Evolutionary conservation across 2,797 vertebrate species (phyloP).

Genomic region (Chelidonichthys spinosus): DNA sequence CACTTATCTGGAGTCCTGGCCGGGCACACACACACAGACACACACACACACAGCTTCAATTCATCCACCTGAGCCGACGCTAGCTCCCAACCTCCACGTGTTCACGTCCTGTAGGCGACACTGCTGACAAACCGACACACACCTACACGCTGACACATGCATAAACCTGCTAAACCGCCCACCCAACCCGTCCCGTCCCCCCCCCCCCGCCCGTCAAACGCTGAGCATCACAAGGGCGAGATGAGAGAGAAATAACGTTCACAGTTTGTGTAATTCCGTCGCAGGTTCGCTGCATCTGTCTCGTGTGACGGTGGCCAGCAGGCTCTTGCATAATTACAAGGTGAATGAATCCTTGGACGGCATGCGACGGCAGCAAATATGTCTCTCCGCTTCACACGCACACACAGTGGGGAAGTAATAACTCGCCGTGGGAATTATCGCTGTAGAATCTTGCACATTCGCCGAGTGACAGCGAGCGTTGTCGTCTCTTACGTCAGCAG

Average conservation of each 20-base stretch:
- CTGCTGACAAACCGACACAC: constrained; percentile 73
- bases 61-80: constrained; percentile 60
- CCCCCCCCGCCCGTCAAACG: constrained; percentile 58
- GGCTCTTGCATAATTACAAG: constrained; percentile 56
- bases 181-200: constrained; percentile 38
- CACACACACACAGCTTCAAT: constrained; percentile 64
- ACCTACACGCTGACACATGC: constrained; percentile 66
- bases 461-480: constrained; percentile 12
- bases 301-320: constrained; percentile 44
- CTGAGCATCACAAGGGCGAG: constrained; percentile 51
- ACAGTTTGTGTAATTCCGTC: constrained; percentile 54
- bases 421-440: constrained; percentile 26
- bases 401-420: constrained; percentile 11
- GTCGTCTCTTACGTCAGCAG: constrained; percentile 19
- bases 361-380: constrained; percentile 47
- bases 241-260: constrained; percentile 57
- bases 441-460: constrained; percentile 25
- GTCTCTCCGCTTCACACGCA: constrained; percentile 15
- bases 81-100: constrained; percentile 56
- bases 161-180: constrained; percentile 49
- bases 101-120: constrained; percentile 65
- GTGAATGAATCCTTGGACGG: constrained; percentile 57
- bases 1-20: constrained; percentile 73
- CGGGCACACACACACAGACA: constrained; percentile 59
- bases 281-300: constrained; percentile 53